Evolutionary conservation across 2,113 vertebrate species (phyloP), one percentile per base, ranked within the genome.

Genomic region (Prolemur simus): DNA sequence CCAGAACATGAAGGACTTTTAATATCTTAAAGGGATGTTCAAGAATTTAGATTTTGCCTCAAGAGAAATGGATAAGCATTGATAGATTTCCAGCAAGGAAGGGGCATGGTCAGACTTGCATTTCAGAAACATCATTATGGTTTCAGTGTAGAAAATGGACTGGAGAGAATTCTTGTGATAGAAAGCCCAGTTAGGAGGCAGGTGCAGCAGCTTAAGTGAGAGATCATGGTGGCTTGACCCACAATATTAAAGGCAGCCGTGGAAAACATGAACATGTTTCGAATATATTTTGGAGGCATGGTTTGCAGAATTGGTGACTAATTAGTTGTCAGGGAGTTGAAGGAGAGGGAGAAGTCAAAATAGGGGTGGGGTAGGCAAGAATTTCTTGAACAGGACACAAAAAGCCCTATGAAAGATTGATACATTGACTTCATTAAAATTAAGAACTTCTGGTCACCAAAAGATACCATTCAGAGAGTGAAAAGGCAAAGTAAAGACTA

Each of bases 61-160:
- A 78, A 60, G 47, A 93, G 47, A 94, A 87, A 76, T 91, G 7
- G 20, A 39, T 64, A 60, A 47, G 13, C 17, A 73, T 49, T 83
- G n/a, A 87, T 68, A 49, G 18, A 25, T 83, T 95, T 90, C 87
- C 47, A 91, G 42, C 34, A 66, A 29, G 20, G 63, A 90, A 92
- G 11, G 85, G 29, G 45, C 34, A 77, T 82, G 34, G 11, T 76
- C 32, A 93, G 10, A 81, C 77, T 77, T 91, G 32, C 56, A 91
- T 73, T 97, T 86, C 54, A 88, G 63, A 94, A 92, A 87, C 90
- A 39, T 39, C 45, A 68, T 25, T 89, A 71, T 84, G 32, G 25
- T 10, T 77, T 95, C 29, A 47, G 23, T 88, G 29, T 88, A 9
- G 27, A 77, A 92, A 96, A 86, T 68, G 39, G 18, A 60, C 29